Base-by-base conservation (phyloP, 2,797 vertebrate species). In the Pipistrellus pygmaeus region DNA sequence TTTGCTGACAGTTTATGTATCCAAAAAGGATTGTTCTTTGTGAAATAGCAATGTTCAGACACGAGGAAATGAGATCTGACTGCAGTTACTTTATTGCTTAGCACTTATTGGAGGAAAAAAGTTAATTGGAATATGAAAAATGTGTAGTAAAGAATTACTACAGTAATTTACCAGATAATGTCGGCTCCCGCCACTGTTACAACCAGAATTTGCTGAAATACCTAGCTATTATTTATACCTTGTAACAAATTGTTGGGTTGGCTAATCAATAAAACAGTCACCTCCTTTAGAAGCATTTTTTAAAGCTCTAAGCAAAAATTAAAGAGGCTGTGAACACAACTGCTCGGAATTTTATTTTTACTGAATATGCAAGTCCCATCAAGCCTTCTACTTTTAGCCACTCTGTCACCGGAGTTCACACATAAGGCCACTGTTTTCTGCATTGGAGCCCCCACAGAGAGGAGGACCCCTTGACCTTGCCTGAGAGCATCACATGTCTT, bases 251-350 rank as follows among this genome's bases (percentile, higher is more conserved):
- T 91, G 41, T 94, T 78, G 88, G 53, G 51, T 95, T 96, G 95
- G 86, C 89, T 89, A 96, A 98, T 98, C 97, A 97, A 97, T 95
- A 96, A 97, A 97, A 96, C 81, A 85, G 95, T 94, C 95, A 27
- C 30, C 94, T 88, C 48, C 97, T 94, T 73, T 92, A 72, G 92
- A 76, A 97, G 89, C n/a, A 85, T 96, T 97, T 96, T 96, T 44
- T 44, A 69, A 95, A 94, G 55, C 9, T 80, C 83, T 35, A 64
- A 92, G 91, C 44, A 94, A 94, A 85, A 96, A 75, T 72, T 21
- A 55, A 55, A 95, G 80, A 87, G 48, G 1, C 21, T 60, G 11
- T 77, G 78, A 96, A 87, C 13, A 80, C 23, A 90, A 90, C 7
- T 30, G 32, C 27, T n/a, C 78, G 73, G 66, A 68, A 73, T 90